Percentiles rank a stretch among this genome's conserved stretches.
phyloP scores from a whole-genome alignment of 2,797 vertebrate genomes.

The Scarus forsteni region DNA sequence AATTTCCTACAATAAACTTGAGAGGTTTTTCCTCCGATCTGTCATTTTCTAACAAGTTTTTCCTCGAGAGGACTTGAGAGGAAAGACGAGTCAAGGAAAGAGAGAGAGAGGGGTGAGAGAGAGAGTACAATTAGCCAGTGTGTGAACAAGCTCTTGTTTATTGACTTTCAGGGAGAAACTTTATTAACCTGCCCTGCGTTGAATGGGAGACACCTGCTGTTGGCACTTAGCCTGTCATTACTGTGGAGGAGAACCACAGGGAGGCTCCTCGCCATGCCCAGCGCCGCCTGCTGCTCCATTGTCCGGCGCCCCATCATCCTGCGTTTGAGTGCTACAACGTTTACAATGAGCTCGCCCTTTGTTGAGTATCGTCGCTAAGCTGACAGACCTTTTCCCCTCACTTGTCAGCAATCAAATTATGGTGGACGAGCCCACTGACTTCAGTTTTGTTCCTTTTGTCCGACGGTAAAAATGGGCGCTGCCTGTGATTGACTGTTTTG shows the following conservation, averaged over 20 bases:
- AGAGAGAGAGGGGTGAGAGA: constrained; percentile 10
- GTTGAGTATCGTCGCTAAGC: constrained; percentile 78
- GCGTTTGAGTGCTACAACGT: constrained; percentile 79
- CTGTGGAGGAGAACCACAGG: constrained; percentile 71
- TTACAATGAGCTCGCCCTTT: constrained; percentile 82
- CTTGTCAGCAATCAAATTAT: constrained; percentile 86
- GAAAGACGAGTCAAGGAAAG: constrained; percentile 15
- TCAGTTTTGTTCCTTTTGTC: constrained; percentile 76
- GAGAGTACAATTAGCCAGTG: constrained; percentile 79
- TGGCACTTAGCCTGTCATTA: constrained; percentile 86
- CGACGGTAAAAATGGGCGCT: constrained; percentile 56
- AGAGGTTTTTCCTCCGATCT: neutral
- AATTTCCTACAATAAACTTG: neutral
- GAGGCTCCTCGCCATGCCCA: constrained; percentile 75
- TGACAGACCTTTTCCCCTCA: constrained; percentile 80
- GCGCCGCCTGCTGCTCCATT: constrained; percentile 80
- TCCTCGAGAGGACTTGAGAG: constrained; percentile 7
- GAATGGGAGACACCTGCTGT: constrained; percentile 88
- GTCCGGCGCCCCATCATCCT: constrained; percentile 77
- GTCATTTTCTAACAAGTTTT: constrained; percentile 10
- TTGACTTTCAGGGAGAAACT: constrained; percentile 84
- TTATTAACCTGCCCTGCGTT: constrained; percentile 85
- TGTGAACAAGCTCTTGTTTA: constrained; percentile 86
- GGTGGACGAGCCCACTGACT: constrained; percentile 69
- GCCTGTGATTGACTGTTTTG: constrained; percentile 75